Conservation (phyloP, 2,888 invertebrate species). For the Eurytoma californica region DNA sequence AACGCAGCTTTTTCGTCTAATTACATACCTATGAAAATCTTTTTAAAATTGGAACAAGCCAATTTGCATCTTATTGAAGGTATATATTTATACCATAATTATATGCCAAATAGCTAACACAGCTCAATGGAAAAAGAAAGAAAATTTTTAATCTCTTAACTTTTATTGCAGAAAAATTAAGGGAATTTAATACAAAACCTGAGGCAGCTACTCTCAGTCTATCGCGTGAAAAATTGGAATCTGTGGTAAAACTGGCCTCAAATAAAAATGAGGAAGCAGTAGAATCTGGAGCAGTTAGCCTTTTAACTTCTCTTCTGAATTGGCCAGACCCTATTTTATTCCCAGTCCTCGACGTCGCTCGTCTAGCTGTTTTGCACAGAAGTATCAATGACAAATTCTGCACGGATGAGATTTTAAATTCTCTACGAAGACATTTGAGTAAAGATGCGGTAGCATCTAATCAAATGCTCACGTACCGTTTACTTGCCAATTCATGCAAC, state of each 20-base stretch:
- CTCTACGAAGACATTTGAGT: conserved; percentile 74
- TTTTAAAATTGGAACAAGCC: conserved; percentile 86
- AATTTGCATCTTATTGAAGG: conserved; percentile 85
- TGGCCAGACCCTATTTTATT: conserved; percentile 83
- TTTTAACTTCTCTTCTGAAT: conserved; percentile 63
- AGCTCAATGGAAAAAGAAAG: not conserved
- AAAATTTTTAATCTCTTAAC: not conserved
- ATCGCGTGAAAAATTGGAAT: conserved; percentile 78
- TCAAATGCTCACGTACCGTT: conserved; percentile 86
- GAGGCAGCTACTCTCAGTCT: conserved; percentile 77
- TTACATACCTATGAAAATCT: conserved; percentile 77
- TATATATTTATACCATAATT: conserved; percentile 64
- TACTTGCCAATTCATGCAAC: conserved; percentile 88
- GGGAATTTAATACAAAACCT: conserved; percentile 83
- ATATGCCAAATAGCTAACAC: not conserved
- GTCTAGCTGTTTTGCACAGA: conserved; percentile 87
- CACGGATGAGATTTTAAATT: conserved; percentile 72
- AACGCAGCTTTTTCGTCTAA: conserved; percentile 56
- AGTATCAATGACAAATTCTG: conserved; percentile 78
- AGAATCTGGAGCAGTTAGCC: conserved; percentile 58
- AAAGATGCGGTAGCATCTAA: conserved; percentile 80
- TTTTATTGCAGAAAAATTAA: conserved; percentile 68
- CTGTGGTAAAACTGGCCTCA: conserved; percentile 80
- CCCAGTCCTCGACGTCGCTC: conserved; percentile 91
- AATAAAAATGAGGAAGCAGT: conserved; percentile 58